Conservation (phyloP, 1,140 invertebrate genomes). For the Eriocheir sinensis region DNA sequence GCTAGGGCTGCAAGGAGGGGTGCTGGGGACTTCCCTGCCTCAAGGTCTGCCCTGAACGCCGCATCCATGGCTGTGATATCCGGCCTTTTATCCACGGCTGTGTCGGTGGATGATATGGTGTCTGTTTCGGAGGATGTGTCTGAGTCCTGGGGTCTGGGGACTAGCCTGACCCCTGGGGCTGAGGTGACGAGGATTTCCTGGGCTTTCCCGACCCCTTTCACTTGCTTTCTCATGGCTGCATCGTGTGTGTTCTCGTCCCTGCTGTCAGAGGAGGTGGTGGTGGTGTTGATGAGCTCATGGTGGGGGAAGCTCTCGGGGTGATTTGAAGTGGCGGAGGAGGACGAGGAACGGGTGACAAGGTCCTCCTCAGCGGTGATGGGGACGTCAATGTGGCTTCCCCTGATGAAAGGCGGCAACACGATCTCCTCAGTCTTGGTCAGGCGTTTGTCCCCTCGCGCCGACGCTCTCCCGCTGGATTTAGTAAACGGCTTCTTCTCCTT, state of each 20-base stretch:
- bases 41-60: too few relatives aligned
- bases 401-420: slow-evolving; percentile 47
- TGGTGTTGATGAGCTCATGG: not conserved
- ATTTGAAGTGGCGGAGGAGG: not conserved
- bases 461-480: not conserved
- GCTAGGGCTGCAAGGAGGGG: too few relatives aligned
- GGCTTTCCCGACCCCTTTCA: too few relatives aligned
- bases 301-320: not conserved
- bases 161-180: too few relatives aligned
- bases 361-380: slow-evolving; percentile 31
- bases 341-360: not conserved
- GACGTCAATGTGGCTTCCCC: slow-evolving; percentile 67
- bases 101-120: not conserved
- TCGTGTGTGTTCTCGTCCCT: not conserved
- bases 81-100: not conserved
- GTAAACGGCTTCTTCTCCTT: not conserved
- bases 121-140: too few relatives aligned
- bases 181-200: too few relatives aligned
- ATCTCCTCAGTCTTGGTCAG: slow-evolving; percentile 69
- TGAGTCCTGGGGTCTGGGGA: too few relatives aligned
- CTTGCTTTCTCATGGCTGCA: not conserved
- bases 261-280: not conserved
- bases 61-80: not conserved
- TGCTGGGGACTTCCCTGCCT: too few relatives aligned
- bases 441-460: slow-evolving; percentile 57